Conservation (phyloP, 2,797 vertebrate species). For the Arnoldichthys spilopterus region DNA sequence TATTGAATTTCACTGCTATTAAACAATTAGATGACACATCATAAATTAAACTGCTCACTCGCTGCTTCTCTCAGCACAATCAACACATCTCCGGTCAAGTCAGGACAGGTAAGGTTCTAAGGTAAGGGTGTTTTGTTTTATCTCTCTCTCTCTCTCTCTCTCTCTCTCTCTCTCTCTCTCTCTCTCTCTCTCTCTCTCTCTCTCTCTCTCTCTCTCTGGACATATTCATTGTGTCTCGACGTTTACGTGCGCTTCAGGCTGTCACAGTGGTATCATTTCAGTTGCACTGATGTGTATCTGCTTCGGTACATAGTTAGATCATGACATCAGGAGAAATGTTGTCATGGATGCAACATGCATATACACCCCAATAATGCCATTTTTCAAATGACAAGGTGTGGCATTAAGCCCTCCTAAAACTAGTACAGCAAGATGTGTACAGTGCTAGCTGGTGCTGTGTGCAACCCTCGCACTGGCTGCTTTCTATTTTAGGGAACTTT, state of each 20-base stretch:
- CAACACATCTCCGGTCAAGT: constrained; percentile 14
- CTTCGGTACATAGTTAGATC: neutral
- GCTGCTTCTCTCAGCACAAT: neutral
- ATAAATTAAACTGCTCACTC: neutral
- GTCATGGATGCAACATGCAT: neutral
- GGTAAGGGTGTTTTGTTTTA: no score
- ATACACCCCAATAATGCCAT: neutral
- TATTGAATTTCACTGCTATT: constrained; percentile 1
- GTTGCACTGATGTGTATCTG: constrained; percentile 1
- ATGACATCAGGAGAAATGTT: neutral
- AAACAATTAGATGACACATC: constrained; percentile 15
- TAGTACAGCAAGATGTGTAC: neutral
- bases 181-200: no score
- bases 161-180: no score
- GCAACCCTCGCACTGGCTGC: neutral
- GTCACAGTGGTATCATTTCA: constrained; percentile 2
- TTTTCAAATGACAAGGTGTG: constrained; percentile 5
- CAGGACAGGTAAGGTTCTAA: constrained; percentile 10
- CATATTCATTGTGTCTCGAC: neutral
- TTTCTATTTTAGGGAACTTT: neutral
- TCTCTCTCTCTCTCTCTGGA: neutral
- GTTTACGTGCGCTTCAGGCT: neutral
- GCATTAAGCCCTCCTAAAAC: neutral
- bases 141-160: no score
- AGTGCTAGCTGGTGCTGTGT: neutral